Evolutionary conservation across 2,888 invertebrate genomes (phyloP).

Genomic region (Stenotaenia linearis): DNA sequence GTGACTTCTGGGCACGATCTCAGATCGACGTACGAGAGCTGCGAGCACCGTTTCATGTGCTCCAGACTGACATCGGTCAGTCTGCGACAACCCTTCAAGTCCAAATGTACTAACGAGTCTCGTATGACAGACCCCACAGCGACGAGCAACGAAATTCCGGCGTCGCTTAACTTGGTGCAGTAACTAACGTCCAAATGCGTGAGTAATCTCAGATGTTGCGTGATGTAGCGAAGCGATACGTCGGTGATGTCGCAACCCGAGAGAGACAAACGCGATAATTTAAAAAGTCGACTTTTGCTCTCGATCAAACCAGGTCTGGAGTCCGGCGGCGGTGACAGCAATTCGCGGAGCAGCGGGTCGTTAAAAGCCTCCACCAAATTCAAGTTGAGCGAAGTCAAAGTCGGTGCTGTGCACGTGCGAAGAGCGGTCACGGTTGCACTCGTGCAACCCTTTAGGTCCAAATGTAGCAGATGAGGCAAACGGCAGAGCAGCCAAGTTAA

Average conservation of each 20-base stretch:
- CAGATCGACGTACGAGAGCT: constrained; percentile 40
- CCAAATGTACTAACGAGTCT: constrained; percentile 63
- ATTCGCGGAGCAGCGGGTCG: constrained; percentile 75
- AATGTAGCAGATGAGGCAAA: constrained; percentile 71
- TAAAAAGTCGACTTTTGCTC: constrained; percentile 68
- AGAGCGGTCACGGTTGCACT: constrained; percentile 72
- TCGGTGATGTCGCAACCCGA: constrained; percentile 87
- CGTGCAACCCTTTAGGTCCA: constrained; percentile 64
- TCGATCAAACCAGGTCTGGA: constrained; percentile 67
- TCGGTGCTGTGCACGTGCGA: constrained; percentile 73
- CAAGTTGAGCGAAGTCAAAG: constrained; percentile 65
- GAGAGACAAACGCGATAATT: constrained; percentile 66
- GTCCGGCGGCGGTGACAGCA: constrained; percentile 79
- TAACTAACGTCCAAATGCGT: constrained; percentile 73
- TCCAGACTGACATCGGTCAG: constrained; percentile 77
- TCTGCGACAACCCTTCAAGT: constrained; percentile 73
- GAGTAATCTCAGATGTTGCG: constrained; percentile 49
- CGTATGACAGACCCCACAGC: constrained; percentile 62
- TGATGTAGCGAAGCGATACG: constrained; percentile 60
- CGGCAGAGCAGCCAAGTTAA: constrained; percentile 86
- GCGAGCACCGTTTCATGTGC: constrained; percentile 51
- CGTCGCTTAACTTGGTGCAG: constrained; percentile 81
- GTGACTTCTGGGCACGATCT: constrained; percentile 41
- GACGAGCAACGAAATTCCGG: constrained; percentile 79
- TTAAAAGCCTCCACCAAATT: constrained; percentile 80